phyloP scores from a whole-genome alignment of 1,140 invertebrate species.

The Meloidogyne exigua region DNA sequence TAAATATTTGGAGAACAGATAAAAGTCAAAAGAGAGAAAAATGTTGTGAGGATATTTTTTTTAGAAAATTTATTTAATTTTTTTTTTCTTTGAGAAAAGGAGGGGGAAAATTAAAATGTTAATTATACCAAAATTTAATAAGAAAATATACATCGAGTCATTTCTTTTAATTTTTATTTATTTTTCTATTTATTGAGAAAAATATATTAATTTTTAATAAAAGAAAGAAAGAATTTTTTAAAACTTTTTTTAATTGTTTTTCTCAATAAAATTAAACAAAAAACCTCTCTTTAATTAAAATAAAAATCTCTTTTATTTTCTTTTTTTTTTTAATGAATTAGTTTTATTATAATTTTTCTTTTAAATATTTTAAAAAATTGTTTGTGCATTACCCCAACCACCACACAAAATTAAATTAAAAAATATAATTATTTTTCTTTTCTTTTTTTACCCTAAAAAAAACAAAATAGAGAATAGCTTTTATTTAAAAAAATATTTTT shows the following conservation, averaged over 20 bases:
- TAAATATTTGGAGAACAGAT: too few relatives aligned
- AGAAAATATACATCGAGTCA: background rate
- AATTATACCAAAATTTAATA: too few relatives aligned
- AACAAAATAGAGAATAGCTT: too few relatives aligned
- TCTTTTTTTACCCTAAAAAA: too few relatives aligned
- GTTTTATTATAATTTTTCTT: too few relatives aligned
- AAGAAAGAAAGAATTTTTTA: too few relatives aligned
- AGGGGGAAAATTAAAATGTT: too few relatives aligned
- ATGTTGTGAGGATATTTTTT: constrained; percentile 6
- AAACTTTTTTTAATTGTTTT: background rate
- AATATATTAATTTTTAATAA: background rate
- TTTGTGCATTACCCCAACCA: background rate
- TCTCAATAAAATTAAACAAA: background rate
- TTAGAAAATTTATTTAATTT: constrained; percentile 9
- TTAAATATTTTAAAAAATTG: background rate
- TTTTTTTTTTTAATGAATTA: too few relatives aligned
- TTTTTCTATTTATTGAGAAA: background rate
- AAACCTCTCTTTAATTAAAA: constrained; percentile 1
- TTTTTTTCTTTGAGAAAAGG: constrained; percentile 15
- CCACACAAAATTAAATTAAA: background rate
- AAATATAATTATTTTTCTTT: background rate
- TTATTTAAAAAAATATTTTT: too few relatives aligned
- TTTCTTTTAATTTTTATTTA: background rate
- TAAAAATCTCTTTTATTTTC: constrained; percentile 2
- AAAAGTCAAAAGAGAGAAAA: background rate